Percentiles rank a stretch among this genome's conserved stretches.
Evolutionary conservation across 2,888 invertebrate species (phyloP).

Genomic region (Dryobotodes eremita): DNA sequence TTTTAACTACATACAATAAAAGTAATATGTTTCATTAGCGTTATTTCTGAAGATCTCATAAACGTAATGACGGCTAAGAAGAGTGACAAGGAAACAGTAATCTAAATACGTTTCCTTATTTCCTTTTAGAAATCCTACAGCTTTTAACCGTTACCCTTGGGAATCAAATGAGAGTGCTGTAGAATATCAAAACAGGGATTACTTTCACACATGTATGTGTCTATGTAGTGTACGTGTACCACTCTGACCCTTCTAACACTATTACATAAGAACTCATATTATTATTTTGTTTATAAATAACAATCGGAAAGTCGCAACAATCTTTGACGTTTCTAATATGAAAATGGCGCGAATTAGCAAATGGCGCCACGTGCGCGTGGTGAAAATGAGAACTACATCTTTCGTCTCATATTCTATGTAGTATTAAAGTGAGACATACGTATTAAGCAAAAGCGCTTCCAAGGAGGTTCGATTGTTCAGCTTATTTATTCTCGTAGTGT

Average conservation of each 20-base stretch:
- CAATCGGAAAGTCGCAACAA: neutral
- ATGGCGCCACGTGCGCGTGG: too few relatives aligned
- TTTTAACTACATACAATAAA: neutral
- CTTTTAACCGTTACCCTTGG: conserved; percentile 19
- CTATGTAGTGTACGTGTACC: too few relatives aligned
- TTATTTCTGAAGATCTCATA: too few relatives aligned
- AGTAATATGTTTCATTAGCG: neutral
- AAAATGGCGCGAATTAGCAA: neutral
- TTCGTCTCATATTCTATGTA: too few relatives aligned
- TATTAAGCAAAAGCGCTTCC: too few relatives aligned
- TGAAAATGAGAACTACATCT: too few relatives aligned
- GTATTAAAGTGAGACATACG: too few relatives aligned
- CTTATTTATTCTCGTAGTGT: too few relatives aligned
- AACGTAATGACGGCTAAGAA: neutral
- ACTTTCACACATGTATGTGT: neutral
- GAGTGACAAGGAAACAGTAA: neutral
- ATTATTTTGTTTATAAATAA: neutral
- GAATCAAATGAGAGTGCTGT: conserved; percentile 2
- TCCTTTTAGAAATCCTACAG: neutral
- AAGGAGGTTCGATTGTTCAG: too few relatives aligned
- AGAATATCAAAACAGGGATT: conserved; percentile 26
- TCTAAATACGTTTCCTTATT: neutral
- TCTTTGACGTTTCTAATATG: neutral
- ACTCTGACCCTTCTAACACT: neutral
- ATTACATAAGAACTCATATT: neutral